Percentiles rank a stretch among this genome's conserved stretches.
phyloP scores from a whole-genome alignment of 92 coral and sea anemone species.

The Micromussa lordhowensis region DNA sequence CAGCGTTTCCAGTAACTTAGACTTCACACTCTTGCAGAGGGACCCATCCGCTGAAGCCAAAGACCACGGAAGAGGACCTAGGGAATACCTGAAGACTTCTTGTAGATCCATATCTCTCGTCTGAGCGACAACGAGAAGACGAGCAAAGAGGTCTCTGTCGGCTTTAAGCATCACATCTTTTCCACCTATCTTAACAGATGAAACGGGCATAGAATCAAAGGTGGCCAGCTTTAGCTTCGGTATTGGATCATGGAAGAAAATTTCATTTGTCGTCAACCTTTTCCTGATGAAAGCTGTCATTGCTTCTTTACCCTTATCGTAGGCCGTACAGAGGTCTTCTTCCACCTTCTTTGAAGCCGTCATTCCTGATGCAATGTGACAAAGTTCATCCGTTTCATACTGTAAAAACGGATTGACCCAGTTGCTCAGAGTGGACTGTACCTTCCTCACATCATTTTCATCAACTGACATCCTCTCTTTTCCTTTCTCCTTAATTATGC shows the following conservation, averaged over 20 bases:
- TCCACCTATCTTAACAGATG: constrained; percentile 50
- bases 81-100: constrained; percentile 62
- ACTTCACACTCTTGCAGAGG: constrained; percentile 73
- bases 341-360: constrained; percentile 35
- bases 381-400: constrained; percentile 23
- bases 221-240: constrained; percentile 58
- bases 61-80: constrained; percentile 75
- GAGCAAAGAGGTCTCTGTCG: too few relatives aligned
- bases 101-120: constrained; percentile 64
- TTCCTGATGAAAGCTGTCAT: constrained; percentile 42
- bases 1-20: constrained; percentile 59
- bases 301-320: constrained; percentile 63
- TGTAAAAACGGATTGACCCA: constrained; percentile 43
- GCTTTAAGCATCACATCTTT: constrained; percentile 67
- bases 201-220: constrained; percentile 48
- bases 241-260: constrained; percentile 55
- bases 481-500: constrained; percentile 31
- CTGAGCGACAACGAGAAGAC: constrained; percentile 65
- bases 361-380: constrained; percentile 59
- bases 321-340: constrained; percentile 61
- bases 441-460: constrained; percentile 20
- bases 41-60: constrained; percentile 73
- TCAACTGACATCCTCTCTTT: constrained; percentile 39
- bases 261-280: constrained; percentile 44
- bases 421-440: constrained; percentile 35